These are phyloP conservation scores for Ditula angustiorana DNA, from an alignment of 2,888 invertebrate species.

Conservation along the genomic window DNA sequence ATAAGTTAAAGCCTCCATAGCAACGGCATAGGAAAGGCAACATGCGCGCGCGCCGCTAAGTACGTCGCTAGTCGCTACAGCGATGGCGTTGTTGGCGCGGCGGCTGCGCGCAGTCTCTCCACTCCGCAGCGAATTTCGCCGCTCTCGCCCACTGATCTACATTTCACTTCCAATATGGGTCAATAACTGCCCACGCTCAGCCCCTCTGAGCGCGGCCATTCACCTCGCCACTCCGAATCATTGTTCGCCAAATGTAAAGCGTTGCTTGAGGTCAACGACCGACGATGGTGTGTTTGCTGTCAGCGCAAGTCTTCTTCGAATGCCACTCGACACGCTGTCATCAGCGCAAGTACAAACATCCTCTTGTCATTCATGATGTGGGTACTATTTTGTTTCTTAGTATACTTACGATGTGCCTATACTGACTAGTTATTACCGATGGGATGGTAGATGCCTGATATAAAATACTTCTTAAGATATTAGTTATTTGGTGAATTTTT, in stretches of 20 bases:
- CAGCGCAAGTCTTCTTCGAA: constrained; percentile 75
- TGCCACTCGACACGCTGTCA: constrained; percentile 75
- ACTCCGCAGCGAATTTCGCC: constrained; percentile 80
- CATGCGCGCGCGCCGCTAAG: constrained; percentile 6
- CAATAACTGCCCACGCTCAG: constrained; percentile 85
- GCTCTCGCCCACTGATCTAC: constrained; percentile 86
- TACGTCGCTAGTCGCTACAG: constrained; percentile 44
- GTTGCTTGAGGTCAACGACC: constrained; percentile 74
- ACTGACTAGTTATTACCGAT: not conserved
- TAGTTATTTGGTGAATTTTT: too few relatives aligned
- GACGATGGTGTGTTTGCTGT: constrained; percentile 71
- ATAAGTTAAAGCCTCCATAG: not conserved
- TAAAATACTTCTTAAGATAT: too few relatives aligned
- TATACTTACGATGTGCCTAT: too few relatives aligned
- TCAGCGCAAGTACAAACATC: constrained; percentile 72
- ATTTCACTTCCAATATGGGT: constrained; percentile 85
- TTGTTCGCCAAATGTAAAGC: constrained; percentile 84
- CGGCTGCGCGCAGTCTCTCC: constrained; percentile 52
- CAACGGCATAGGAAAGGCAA: constrained; percentile 7
- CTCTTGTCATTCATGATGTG: constrained; percentile 50
- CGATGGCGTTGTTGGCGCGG: constrained; percentile 44
- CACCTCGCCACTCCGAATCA: constrained; percentile 85
- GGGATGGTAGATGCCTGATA: not conserved
- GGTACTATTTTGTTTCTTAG: constrained; percentile 22
- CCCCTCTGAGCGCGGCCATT: constrained; percentile 82